Percentiles rank a stretch among this genome's conserved stretches.
Conservation (phyloP, 2,797 vertebrate genomes). For the Craterocephalus amniculus region DNA sequence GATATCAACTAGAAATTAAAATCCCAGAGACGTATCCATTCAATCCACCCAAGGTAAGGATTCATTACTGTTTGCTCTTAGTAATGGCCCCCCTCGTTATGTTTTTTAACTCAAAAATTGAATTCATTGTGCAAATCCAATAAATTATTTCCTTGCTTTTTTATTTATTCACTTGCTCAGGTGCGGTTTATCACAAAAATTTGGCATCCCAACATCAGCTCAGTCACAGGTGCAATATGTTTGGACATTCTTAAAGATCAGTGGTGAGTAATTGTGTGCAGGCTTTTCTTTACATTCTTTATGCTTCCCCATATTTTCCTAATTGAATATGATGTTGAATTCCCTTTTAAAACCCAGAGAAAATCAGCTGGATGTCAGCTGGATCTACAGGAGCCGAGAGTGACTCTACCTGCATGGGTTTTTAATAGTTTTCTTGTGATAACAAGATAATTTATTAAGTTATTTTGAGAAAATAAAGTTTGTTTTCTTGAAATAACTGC, state of each 20-base stretch:
- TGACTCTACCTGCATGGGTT: no score
- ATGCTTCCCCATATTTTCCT: background rate
- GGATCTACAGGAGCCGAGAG: no score
- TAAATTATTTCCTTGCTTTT: background rate
- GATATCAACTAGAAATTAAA: slow-evolving; percentile 99
- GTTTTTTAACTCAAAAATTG: background rate
- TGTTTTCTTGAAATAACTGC: no score
- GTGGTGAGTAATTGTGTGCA: slow-evolving; percentile 86
- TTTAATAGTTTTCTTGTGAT: no score
- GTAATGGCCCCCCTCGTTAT: background rate
- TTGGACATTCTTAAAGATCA: slow-evolving; percentile 99
- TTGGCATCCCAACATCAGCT: slow-evolving; percentile 99
- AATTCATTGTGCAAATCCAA: background rate
- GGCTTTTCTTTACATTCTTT: slow-evolving; percentile 24
- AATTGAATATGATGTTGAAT: background rate
- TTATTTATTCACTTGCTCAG: slow-evolving; percentile 71
- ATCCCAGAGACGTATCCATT: slow-evolving; percentile 99
- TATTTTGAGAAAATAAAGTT: no score
- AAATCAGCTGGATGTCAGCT: background rate
- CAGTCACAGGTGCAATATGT: slow-evolving; percentile 99
- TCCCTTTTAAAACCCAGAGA: background rate
- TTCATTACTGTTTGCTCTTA: background rate
- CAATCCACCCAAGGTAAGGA: slow-evolving; percentile 97
- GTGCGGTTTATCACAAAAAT: slow-evolving; percentile 99
- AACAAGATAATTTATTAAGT: no score